Evolutionary conservation across 2,113 vertebrate species (phyloP).

Genomic region (Corythornis cristatus): DNA sequence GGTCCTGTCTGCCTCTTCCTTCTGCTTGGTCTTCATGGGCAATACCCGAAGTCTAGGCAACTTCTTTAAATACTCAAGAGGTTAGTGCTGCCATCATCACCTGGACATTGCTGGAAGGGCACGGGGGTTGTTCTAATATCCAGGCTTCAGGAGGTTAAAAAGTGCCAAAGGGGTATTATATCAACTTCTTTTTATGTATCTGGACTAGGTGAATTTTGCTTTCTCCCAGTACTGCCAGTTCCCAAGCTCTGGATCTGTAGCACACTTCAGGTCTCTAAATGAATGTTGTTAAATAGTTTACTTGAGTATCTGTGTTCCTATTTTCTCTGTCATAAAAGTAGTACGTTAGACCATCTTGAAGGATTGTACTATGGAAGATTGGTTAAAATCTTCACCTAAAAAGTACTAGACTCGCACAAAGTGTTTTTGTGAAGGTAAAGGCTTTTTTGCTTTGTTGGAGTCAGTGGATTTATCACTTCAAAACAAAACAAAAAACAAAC

Average conservation of each 20-base stretch:
- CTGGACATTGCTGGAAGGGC: rapidly evolving
- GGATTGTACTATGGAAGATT: neutral
- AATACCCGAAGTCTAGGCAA: neutral
- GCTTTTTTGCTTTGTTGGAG: neutral
- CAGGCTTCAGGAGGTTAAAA: neutral
- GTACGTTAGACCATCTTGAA: neutral
- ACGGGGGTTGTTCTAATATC: neutral
- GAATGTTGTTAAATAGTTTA: neutral
- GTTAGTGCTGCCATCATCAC: rapidly evolving
- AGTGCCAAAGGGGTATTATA: neutral
- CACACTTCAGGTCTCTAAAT: neutral
- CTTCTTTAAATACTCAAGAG: neutral
- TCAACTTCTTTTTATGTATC: neutral
- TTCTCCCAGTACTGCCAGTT: neutral
- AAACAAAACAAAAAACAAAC: neutral
- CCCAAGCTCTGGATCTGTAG: neutral
- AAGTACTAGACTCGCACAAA: neutral
- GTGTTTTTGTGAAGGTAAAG: neutral
- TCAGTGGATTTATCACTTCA: neutral
- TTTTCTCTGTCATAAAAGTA: neutral
- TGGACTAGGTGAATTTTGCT: neutral
- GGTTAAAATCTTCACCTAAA: neutral
- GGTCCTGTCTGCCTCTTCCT: neutral
- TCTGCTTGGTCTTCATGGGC: neutral
- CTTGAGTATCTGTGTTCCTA: neutral